Base-by-base conservation (phyloP, 2,888 invertebrate species). In the Eumerus sabulonum region DNA sequence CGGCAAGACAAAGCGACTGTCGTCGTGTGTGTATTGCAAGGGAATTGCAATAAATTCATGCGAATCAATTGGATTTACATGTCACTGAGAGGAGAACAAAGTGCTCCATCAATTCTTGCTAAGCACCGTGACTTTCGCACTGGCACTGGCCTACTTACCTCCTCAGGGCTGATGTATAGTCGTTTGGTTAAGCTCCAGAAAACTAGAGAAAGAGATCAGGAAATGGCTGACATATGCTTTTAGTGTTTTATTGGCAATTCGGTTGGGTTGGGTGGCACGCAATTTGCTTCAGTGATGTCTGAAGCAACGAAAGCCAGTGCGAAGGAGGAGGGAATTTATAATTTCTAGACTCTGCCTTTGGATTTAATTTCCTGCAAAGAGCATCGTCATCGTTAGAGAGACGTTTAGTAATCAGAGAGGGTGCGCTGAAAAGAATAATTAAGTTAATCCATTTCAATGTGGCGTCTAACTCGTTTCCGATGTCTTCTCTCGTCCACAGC, bases 401-500 rank as follows among this genome's bases (percentile, higher is more conserved):
- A n/a, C n/a, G n/a, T n/a, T n/a, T n/a, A n/a, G n/a, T n/a, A n/a
- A n/a, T n/a, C n/a, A n/a, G n/a, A n/a, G n/a, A n/a, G n/a, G n/a
- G 7, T 27, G 7, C 27, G 27, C 3, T 2, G 27, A 7, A 27
- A 27, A 27, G 27, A 7, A 27, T n/a, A n/a, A 27, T 4, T 27
- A 27, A 27, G 27, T 4, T 27, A 27, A 27, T 27, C 27, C 27
- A 27, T 27, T 60, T 68, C 19, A 1, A 18, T 35, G 12, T 40
- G 3, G 9, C 27, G 27, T 27, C 3, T 27, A 27, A 27, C 27
- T 27, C 27, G 27, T 27, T 27, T 27, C n/a, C 27, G 27, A 27
- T 27, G 50, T 45, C 44, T 53, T 11, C 9, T 48, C 53, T 45
- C 40, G n/a, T 38, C 13, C 66, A 50, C 83, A 85, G 85, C 86